Percentiles rank a stretch among this genome's conserved stretches.
phyloP scores from a whole-genome alignment of 2,113 vertebrate species.

The Maccullochella peelii region DNA sequence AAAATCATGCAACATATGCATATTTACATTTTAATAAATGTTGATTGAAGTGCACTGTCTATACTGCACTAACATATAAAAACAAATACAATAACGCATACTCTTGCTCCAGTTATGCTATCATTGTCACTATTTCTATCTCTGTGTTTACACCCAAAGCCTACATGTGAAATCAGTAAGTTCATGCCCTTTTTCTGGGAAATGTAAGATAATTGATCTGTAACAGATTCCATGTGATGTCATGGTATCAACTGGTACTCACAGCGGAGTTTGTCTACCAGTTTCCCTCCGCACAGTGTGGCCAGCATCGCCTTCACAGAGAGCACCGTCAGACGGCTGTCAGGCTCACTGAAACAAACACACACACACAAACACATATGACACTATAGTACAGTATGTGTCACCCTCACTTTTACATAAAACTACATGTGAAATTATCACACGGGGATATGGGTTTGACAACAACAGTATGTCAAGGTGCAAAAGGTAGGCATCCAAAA shows the following conservation, averaged over 20 bases:
- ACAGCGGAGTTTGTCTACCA: constrained; percentile 97
- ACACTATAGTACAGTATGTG: constrained; percentile 29
- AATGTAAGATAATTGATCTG: background rate
- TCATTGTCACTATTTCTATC: background rate
- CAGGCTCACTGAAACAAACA: constrained; percentile 88
- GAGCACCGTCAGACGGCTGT: constrained; percentile 91
- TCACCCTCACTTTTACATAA: background rate
- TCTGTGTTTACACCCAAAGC: background rate
- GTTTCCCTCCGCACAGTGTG: constrained; percentile 94
- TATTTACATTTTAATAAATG: background rate
- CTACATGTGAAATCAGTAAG: background rate
- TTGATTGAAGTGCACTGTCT: background rate
- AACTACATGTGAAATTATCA: background rate
- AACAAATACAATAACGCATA: too few species aligned
- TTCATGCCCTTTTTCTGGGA: background rate
- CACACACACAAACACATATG: constrained; percentile 76
- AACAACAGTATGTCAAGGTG: background rate
- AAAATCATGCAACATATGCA: too few species aligned
- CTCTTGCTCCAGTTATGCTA: background rate
- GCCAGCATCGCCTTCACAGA: constrained; percentile 95
- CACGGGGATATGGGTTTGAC: background rate
- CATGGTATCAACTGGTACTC: constrained; percentile 79
- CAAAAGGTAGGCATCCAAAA: background rate
- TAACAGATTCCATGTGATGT: background rate
- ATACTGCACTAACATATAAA: background rate